Conservation (phyloP, 2,797 vertebrate species). For the Monodelphis domestica region DNA sequence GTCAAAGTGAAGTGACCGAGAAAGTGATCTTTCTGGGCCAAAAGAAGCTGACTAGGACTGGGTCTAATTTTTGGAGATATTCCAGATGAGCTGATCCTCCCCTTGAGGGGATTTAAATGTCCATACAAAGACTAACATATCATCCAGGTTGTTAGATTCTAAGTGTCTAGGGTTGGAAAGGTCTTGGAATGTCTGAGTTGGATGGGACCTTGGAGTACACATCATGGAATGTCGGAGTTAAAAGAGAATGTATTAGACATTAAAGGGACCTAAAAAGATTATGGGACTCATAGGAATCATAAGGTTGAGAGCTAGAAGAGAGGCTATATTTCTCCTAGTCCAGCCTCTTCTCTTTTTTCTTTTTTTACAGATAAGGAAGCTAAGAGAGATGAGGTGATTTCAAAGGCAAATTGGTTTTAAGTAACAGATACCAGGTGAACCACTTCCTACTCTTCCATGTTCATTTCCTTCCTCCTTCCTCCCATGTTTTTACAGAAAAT, state of each 20-base stretch:
- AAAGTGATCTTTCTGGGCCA: neutral
- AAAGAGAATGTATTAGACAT: neutral
- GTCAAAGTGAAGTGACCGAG: neutral
- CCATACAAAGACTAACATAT: neutral
- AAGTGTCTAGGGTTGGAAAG: neutral
- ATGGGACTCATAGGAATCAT: neutral
- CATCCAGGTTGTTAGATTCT: neutral
- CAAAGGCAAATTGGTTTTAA: neutral
- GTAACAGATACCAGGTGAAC: neutral
- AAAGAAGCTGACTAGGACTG: neutral
- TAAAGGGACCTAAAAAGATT: neutral
- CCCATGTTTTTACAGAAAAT: neutral
- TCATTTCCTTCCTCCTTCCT: neutral
- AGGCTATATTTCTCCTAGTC: neutral
- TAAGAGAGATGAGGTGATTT: neutral
- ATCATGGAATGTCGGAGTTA: neutral
- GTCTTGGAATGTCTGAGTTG: neutral
- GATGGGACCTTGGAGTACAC: neutral
- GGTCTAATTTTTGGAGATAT: neutral
- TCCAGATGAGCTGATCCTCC: neutral
- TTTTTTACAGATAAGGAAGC: neutral
- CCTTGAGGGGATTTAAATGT: neutral
- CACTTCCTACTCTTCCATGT: rapidly evolving
- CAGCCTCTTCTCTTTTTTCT: neutral
- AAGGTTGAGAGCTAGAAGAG: neutral